Evolutionary conservation across 2,797 vertebrate species (phyloP).

Genomic region (Gastrophryne carolinensis): DNA sequence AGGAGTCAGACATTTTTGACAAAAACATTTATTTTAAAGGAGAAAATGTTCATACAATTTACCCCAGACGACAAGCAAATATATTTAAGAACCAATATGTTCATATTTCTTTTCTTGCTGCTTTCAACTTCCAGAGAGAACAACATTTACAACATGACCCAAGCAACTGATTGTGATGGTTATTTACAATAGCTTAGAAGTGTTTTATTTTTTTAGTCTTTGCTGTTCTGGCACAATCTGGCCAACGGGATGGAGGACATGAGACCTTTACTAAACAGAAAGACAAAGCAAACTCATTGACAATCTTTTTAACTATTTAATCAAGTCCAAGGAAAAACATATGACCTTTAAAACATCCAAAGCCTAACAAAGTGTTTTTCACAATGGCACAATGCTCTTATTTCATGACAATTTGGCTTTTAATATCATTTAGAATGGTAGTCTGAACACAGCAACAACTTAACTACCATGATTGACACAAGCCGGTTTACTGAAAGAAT

Average conservation of each 20-base stretch:
- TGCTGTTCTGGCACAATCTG: slow-evolving; percentile 19
- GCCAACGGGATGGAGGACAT: slow-evolving; percentile 23
- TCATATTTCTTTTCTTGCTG: not conserved
- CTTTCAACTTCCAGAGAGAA: slow-evolving; percentile 32
- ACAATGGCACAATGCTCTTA: slow-evolving; percentile 14
- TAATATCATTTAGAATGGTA: not conserved
- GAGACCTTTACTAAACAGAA: not conserved
- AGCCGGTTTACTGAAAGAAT: slow-evolving; percentile 25
- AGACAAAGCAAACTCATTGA: slow-evolving; percentile 5
- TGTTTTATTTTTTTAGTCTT: slow-evolving; percentile 10
- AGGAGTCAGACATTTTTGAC: too few relatives aligned
- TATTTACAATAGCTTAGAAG: slow-evolving; percentile 27
- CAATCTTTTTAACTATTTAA: not conserved
- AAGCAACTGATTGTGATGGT: slow-evolving; percentile 17
- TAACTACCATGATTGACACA: slow-evolving; percentile 12
- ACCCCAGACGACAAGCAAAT: slow-evolving; percentile 41
- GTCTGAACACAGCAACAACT: slow-evolving; percentile 22
- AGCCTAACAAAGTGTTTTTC: slow-evolving; percentile 1
- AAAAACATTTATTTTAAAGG: slow-evolving; percentile 42
- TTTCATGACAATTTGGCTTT: slow-evolving; percentile 24
- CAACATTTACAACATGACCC: slow-evolving; percentile 43
- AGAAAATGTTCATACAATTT: slow-evolving; percentile 33
- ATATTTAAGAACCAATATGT: slow-evolving; percentile 23
- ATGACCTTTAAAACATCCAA: not conserved
- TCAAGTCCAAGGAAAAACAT: not conserved